These are phyloP conservation scores for Antennarius striatus DNA, from an alignment of 2,113 vertebrate genomes.

Conservation along the genomic window DNA sequence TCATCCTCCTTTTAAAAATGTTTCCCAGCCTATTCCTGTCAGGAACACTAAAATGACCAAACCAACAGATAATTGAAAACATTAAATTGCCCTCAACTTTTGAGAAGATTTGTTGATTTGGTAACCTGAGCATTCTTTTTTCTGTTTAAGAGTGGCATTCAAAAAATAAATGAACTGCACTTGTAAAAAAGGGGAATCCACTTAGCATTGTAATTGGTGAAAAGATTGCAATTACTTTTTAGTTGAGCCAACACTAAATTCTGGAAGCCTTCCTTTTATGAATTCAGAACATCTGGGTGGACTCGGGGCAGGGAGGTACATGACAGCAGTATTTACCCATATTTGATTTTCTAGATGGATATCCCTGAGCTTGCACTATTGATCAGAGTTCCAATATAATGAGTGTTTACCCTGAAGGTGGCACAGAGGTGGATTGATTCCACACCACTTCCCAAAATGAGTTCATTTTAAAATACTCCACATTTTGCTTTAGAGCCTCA, in stretches of 20 bases:
- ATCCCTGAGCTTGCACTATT: conserved; percentile 69
- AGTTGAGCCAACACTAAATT: conserved; percentile 5
- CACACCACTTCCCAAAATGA: conserved; percentile 40
- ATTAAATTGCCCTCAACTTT: too few relatives aligned
- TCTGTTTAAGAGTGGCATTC: neutral
- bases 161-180: neutral
- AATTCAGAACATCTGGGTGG: conserved; percentile 35
- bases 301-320: conserved; percentile 45
- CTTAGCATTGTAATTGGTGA: conserved; percentile 29
- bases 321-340: conserved; percentile 74
- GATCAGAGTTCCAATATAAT: conserved; percentile 67
- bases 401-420: conserved; percentile 72
- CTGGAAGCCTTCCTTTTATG: conserved; percentile 27
- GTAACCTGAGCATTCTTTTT: neutral
- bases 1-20: too few relatives aligned
- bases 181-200: neutral
- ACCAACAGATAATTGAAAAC: too few relatives aligned
- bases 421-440: conserved; percentile 70
- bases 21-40: too few relatives aligned
- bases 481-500: conserved; percentile 18
- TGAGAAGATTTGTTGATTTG: too few relatives aligned
- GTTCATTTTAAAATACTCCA: conserved; percentile 54
- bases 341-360: conserved; percentile 75
- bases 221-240: conserved; percentile 20
- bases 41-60: too few relatives aligned